Conservation (phyloP, 2,113 vertebrate species). For the Malurus cyaneus region DNA sequence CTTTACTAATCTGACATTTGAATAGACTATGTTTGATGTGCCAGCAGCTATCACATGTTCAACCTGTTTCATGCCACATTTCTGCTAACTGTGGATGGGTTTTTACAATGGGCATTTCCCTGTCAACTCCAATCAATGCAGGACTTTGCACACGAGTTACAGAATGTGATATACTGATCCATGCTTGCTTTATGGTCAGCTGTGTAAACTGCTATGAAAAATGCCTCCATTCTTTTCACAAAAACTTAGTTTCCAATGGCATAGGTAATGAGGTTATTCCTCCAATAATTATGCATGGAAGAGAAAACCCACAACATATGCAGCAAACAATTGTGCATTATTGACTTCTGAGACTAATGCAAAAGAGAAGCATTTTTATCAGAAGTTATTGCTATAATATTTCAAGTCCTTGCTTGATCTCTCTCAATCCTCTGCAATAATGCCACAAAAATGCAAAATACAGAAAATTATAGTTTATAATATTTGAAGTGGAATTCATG, state of each 20-base stretch:
- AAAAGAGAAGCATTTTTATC: neutral
- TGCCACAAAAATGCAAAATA: neutral
- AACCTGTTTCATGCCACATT: slow-evolving; percentile 9
- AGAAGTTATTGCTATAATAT: neutral
- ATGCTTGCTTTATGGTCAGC: neutral
- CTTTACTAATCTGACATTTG: slow-evolving; percentile 39
- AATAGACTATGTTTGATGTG: neutral
- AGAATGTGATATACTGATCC: neutral
- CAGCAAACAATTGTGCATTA: neutral
- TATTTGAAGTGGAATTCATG: neutral
- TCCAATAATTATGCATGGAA: neutral
- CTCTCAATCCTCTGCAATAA: neutral
- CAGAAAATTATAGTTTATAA: neutral
- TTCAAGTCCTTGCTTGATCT: neutral
- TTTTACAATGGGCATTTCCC: slow-evolving; percentile 55
- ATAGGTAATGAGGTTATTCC: neutral
- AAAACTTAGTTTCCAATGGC: neutral
- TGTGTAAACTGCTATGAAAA: neutral
- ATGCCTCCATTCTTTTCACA: neutral
- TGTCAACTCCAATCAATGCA: neutral
- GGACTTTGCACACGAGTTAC: neutral
- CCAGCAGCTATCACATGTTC: slow-evolving; percentile 11
- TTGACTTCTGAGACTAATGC: neutral
- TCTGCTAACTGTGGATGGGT: slow-evolving; percentile 19
- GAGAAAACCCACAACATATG: neutral